These are phyloP conservation scores for Seira ritae DNA, from an alignment of 2,888 invertebrate genomes.

Conservation along the genomic window DNA sequence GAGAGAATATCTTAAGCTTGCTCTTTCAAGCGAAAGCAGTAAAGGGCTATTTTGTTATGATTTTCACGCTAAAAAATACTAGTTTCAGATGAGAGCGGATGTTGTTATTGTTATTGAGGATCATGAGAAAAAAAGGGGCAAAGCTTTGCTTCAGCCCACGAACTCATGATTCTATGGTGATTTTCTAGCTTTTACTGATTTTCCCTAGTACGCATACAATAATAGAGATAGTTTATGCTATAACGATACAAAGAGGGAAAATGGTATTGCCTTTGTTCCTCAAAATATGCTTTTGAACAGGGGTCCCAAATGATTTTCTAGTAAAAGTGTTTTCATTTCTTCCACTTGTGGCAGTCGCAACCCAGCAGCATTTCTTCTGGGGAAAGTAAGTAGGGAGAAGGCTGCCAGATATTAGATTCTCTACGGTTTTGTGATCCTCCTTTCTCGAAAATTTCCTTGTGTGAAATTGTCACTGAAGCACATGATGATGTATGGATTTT, in stretches of 20 bases:
- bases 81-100: too few relatives aligned
- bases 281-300: background rate
- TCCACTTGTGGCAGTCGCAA: background rate
- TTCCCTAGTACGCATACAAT: too few relatives aligned
- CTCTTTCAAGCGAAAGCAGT: too few relatives aligned
- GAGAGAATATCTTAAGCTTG: too few relatives aligned
- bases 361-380: background rate
- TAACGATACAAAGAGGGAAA: background rate
- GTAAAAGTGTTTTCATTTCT: slow-evolving; percentile 28
- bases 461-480: background rate
- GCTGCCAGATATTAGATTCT: background rate
- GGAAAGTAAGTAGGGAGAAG: background rate
- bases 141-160: too few relatives aligned
- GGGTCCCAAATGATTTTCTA: background rate
- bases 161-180: too few relatives aligned
- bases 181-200: too few relatives aligned
- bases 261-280: background rate
- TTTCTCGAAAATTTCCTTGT: slow-evolving; percentile 5
- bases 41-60: too few relatives aligned
- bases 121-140: too few relatives aligned
- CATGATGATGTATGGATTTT: slow-evolving; percentile 2
- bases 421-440: slow-evolving; percentile 18
- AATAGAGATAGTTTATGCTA: too few relatives aligned
- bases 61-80: too few relatives aligned
- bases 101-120: too few relatives aligned